phyloP scores from a whole-genome alignment of 2,888 invertebrate species.

The Hemithea aestivaria region DNA sequence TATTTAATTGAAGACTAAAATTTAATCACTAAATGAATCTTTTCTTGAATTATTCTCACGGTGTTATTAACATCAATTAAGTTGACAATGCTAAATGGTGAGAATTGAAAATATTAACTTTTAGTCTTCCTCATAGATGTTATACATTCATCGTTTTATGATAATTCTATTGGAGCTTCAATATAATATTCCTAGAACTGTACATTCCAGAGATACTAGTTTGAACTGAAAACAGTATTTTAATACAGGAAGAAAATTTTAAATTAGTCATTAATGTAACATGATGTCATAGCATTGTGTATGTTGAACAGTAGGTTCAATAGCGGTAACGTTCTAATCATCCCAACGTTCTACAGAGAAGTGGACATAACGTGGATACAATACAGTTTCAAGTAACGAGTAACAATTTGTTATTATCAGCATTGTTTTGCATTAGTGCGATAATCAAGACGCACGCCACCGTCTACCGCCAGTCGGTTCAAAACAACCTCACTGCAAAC shows the following conservation, averaged over 20 bases:
- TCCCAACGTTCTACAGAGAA: constrained; percentile 17
- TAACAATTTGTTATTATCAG: constrained; percentile 48
- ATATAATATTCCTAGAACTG: neutral
- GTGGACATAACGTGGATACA: constrained; percentile 24
- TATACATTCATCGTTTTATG: constrained; percentile 11
- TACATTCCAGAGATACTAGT: too few relatives aligned
- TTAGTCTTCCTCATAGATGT: constrained; percentile 19
- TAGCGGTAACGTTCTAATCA: neutral
- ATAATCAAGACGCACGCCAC: constrained; percentile 41
- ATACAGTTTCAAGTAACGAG: constrained; percentile 18
- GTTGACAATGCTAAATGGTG: constrained; percentile 3
- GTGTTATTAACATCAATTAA: constrained; percentile 2
- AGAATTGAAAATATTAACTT: constrained; percentile 9
- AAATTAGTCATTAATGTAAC: too few relatives aligned
- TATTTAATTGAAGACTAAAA: constrained; percentile 31
- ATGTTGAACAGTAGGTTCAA: neutral
- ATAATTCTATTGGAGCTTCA: constrained; percentile 2
- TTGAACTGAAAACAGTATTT: too few relatives aligned
- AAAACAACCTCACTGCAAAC: constrained; percentile 22
- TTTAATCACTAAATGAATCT: constrained; percentile 6
- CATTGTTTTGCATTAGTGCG: constrained; percentile 35
- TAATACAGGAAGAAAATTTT: too few relatives aligned
- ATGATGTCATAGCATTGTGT: too few relatives aligned
- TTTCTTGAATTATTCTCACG: constrained; percentile 6
- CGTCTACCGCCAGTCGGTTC: constrained; percentile 35